These are phyloP conservation scores for Uloborus diversus DNA, from an alignment of 1,140 invertebrate genomes.

Conservation along the genomic window DNA sequence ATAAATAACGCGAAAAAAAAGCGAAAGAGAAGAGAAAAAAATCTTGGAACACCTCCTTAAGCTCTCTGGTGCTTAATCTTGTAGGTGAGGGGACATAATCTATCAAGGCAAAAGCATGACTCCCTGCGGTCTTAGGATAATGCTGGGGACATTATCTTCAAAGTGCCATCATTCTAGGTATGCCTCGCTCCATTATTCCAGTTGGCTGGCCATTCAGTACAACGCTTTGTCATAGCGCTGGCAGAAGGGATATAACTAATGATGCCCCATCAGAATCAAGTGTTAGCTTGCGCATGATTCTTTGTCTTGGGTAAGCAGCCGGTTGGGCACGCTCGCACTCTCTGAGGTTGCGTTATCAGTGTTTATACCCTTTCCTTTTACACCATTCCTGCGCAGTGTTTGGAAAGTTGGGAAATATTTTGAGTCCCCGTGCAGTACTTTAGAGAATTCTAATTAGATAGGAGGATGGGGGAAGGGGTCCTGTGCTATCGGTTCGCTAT, in stretches of 20 bases:
- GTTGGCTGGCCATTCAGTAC: constrained; percentile 21
- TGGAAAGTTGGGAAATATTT: too few relatives aligned
- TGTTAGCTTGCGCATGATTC: constrained; percentile 5
- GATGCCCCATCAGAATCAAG: constrained; percentile 34
- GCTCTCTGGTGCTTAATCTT: constrained; percentile 16
- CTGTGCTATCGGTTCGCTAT: too few relatives aligned
- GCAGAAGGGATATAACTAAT: constrained; percentile 38
- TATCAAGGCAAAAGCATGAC: constrained; percentile 38
- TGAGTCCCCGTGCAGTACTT: too few relatives aligned
- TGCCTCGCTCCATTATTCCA: constrained; percentile 24
- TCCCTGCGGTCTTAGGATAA: constrained; percentile 26
- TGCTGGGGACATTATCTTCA: constrained; percentile 32
- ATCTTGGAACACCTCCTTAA: not conserved
- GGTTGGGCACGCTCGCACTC: constrained; percentile 5
- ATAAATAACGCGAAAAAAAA: not conserved
- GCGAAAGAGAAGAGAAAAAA: not conserved
- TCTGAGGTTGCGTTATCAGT: not conserved
- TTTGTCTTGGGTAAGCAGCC: constrained; percentile 13
- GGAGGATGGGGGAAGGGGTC: too few relatives aligned
- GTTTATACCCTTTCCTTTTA: too few relatives aligned
- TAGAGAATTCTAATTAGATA: too few relatives aligned
- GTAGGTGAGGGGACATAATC: constrained; percentile 30
- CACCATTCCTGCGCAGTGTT: too few relatives aligned
- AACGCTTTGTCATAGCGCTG: constrained; percentile 28
- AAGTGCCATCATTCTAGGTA: not conserved